phyloP scores from a whole-genome alignment of 1,140 invertebrate species.

The Meteorus sp. region DNA sequence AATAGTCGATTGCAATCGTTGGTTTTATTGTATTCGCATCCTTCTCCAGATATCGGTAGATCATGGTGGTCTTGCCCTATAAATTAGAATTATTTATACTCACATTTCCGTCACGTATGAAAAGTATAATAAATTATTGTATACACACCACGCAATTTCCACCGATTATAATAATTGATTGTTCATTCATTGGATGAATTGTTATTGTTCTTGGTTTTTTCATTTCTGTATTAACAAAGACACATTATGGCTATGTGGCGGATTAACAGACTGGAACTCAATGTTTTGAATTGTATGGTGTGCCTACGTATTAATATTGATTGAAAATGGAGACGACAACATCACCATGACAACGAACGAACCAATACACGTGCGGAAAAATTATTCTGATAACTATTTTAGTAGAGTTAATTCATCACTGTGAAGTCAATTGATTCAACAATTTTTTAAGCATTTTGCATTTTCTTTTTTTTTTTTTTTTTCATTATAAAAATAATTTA shows the following conservation, averaged over 20 bases:
- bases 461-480: no score
- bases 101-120: constrained; percentile 1
- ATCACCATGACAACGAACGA: no score
- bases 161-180: constrained; percentile 61
- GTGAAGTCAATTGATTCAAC: no score
- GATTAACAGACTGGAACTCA: no score
- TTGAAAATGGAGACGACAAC: no score
- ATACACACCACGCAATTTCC: constrained; percentile 61
- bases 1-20: constrained; percentile 84
- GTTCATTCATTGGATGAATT: constrained; percentile 45
- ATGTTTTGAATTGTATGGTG: no score
- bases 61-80: constrained; percentile 81
- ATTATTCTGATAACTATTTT: no score
- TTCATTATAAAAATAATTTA: no score
- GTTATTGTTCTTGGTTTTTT: constrained; percentile 41
- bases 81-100: constrained; percentile 38
- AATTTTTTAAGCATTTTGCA: no score
- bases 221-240: constrained; percentile 3
- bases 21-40: constrained; percentile 75
- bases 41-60: constrained; percentile 81
- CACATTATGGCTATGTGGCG: neutral
- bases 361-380: no score
- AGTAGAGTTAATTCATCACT: no score
- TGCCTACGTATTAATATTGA: no score
- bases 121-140: constrained; percentile 13